Base-by-base conservation (phyloP, 2,113 vertebrate genomes). In the Amblyornis subalaris region DNA sequence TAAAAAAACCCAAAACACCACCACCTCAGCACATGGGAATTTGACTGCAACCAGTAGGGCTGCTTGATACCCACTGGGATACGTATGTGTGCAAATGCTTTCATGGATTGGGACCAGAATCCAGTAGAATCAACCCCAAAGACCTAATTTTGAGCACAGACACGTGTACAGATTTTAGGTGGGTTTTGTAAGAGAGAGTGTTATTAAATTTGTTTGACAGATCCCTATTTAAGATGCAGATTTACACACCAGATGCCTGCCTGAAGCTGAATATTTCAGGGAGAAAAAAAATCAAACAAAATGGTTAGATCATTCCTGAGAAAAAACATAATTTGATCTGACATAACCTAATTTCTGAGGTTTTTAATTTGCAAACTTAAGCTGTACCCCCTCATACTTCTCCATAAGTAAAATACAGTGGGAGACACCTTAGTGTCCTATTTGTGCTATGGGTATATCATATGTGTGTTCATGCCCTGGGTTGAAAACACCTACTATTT, bases 141-240 rank as follows among this genome's bases (percentile, higher is more conserved):
- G 26, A 94, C 48, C 61, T 86, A 65, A 85, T 85, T 94, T 72
- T 76, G 25, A 69, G n/a, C 36, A 62, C 23, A 91, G 78, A 83
- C n/a, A 88, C 7, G 14, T 12, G 1, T 77, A 70, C 58, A 90
- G 66, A 83, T 83, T 91, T 95, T 83, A 85, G 74, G 82, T 95
- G 58, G 55, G 90, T 72, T 94, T 85, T 74, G n/a, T 82, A 88
- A 79, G 50, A 88, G 31, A 94, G 45, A 91, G 35, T 65, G 85
- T 69, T 95, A 95, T 83, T 93, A 88, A 91, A 90, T 91, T 90
- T 73, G 20, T 61, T 91, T 90, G 90, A 88, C 74, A 94, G 78
- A 88, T 91, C 38, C 47, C 21, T 88, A 66, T 80, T 90, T 95
- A 89, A 88, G 85, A 93, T 70, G 82, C 51, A 93, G 58, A 85